Conservation (phyloP, 2,888 invertebrate genomes). For the Mythimna ferrago region DNA sequence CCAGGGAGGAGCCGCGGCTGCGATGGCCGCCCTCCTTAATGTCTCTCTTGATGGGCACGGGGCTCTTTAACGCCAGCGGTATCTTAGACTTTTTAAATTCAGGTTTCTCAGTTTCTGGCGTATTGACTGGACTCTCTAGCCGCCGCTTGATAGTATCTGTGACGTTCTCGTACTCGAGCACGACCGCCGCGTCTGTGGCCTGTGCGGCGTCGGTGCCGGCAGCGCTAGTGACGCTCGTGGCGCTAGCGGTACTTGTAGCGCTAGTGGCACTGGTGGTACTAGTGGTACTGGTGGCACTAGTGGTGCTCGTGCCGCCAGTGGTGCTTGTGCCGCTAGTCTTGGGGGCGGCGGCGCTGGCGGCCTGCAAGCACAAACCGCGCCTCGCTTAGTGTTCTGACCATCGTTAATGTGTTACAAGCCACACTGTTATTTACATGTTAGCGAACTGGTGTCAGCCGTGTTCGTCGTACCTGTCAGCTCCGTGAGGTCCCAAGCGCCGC, state of each 20-base stretch:
- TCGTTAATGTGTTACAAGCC: slow-evolving; percentile 69
- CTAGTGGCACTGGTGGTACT: background rate
- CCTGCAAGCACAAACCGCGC: slow-evolving; percentile 81
- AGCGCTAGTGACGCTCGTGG: background rate
- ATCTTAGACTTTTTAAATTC: slow-evolving; percentile 86
- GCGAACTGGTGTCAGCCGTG: slow-evolving; percentile 45
- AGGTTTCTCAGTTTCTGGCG: slow-evolving; percentile 82
- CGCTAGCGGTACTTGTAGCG: background rate
- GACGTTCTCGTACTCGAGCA: slow-evolving; percentile 90
- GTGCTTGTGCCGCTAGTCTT: background rate
- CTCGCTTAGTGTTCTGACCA: slow-evolving; percentile 60
- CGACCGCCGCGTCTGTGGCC: slow-evolving; percentile 46
- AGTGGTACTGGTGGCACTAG: slow-evolving; percentile 42
- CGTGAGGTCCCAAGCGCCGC: slow-evolving; percentile 46
- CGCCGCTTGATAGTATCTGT: slow-evolving; percentile 92
- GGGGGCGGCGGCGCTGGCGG: slow-evolving; percentile 60
- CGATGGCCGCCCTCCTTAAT: slow-evolving; percentile 77
- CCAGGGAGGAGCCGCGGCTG: slow-evolving; percentile 77
- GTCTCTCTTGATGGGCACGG: slow-evolving; percentile 81
- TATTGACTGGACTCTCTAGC: slow-evolving; percentile 85
- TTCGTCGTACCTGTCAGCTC: slow-evolving; percentile 34
- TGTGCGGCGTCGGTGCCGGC: slow-evolving; percentile 13
- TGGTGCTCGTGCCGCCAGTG: slow-evolving; percentile 32
- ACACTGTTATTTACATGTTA: slow-evolving; percentile 68
- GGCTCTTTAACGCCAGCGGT: slow-evolving; percentile 84